Evolutionary conservation across 2,113 vertebrate genomes (phyloP).

Genomic region (Perca flavescens): DNA sequence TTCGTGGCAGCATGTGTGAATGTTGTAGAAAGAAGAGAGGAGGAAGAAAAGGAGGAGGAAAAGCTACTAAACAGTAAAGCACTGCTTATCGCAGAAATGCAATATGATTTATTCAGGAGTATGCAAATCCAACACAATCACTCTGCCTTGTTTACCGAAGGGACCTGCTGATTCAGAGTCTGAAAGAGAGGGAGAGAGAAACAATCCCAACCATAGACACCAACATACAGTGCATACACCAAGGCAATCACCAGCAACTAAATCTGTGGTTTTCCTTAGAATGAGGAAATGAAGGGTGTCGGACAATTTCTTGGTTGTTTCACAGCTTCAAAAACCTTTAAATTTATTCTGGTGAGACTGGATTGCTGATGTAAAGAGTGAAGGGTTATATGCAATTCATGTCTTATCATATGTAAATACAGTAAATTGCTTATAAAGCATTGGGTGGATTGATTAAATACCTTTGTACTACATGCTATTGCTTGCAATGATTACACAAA

Average conservation of each 20-base stretch:
- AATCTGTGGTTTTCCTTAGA: constrained; percentile 54
- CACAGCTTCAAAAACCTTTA: constrained; percentile 38
- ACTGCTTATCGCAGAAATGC: constrained; percentile 78
- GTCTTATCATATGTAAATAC: background rate
- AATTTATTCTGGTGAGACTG: constrained; percentile 25
- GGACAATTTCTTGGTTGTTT: constrained; percentile 61
- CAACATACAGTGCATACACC: constrained; percentile 53
- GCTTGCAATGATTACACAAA: background rate
- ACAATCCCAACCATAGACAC: constrained; percentile 50
- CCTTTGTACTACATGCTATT: background rate
- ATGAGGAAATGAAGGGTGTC: constrained; percentile 53
- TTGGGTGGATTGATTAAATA: background rate
- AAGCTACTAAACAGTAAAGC: constrained; percentile 71
- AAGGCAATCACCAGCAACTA: constrained; percentile 46
- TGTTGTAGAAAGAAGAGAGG: constrained; percentile 56
- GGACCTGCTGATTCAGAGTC: constrained; percentile 81
- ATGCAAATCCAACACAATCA: constrained; percentile 83
- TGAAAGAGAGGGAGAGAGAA: constrained; percentile 45
- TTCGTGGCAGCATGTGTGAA: constrained; percentile 73
- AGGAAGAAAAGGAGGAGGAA: constrained; percentile 57
- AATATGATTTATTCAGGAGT: constrained; percentile 83
- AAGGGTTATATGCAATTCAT: background rate
- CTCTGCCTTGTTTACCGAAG: constrained; percentile 82
- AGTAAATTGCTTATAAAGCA: background rate
- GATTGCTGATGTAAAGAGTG: constrained; percentile 33